Evolutionary conservation across 2,797 vertebrate species (phyloP), one percentile per base, ranked within the genome.

Genomic region (Aphelocoma californica): DNA sequence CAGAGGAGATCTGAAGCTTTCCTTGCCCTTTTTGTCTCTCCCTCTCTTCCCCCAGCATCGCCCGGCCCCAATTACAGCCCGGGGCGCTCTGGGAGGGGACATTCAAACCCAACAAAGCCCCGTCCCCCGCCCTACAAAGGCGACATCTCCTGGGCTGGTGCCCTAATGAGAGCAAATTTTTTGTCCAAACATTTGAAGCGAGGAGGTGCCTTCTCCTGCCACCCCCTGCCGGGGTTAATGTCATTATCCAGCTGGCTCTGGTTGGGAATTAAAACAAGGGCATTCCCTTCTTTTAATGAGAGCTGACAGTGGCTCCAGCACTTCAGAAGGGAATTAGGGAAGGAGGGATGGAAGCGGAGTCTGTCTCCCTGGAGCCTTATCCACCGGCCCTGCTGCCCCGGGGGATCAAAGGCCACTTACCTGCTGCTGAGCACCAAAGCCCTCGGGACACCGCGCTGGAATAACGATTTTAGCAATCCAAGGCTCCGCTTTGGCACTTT

Each of bases 291-390:
- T 96, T 97, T 97, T 99, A 99, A 99, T 98, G 98, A 98, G 98
- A 98, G 96, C 96, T 98, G 99, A 99, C 99, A 99, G 98, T 98
- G 99, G 99, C 99, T 99, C 99, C 99, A 99, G 98, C 98, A 97
- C 98, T 98, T 98, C 98, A 95, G 92, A 97, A 97, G 67, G 95
- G 96, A 97, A 97, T 95, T 97, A 98, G 91, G 53, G 44, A 62
- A 92, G 78, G 58, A 93, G 74, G 88, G 84, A 82, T 95, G 92
- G 92, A 69, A 92, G 86, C 0, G 2, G 70, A 90, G 70, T 54
- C 91, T 5, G 92, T 91, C 92, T 95, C 87, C 50, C 3, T 3
- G 3, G 44, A 47, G 53, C 9, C 89, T 74, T 28, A 57, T 18
- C 89, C 92, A 47, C 2, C 5, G 1, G 88, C 87, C 93, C 82